These are phyloP conservation scores for Agriopis aurantiaria DNA, from an alignment of 2,888 invertebrate species.

Conservation along the genomic window DNA sequence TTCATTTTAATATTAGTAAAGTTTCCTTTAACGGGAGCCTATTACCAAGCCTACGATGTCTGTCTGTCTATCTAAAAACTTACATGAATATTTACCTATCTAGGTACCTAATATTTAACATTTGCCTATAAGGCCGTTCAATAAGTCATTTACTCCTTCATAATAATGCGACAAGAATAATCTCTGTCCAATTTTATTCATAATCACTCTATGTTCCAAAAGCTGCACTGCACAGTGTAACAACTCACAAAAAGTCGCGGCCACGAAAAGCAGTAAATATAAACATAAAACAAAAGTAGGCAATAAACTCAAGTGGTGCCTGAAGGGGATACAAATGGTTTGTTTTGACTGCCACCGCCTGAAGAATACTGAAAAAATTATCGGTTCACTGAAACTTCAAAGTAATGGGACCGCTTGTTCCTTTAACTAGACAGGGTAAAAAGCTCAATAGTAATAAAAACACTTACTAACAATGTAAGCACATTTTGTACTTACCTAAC, in stretches of 20 bases:
- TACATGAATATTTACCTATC: too few relatives aligned
- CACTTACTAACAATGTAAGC: constrained; percentile 12
- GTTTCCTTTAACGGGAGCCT: neutral
- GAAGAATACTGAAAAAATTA: constrained; percentile 72
- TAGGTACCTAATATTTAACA: too few relatives aligned
- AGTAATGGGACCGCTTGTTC: constrained; percentile 53
- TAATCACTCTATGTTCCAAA: neutral
- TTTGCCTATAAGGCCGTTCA: too few relatives aligned
- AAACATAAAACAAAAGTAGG: constrained; percentile 70
- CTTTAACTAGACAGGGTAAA: constrained; percentile 47
- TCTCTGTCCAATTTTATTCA: too few relatives aligned
- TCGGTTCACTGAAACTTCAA: constrained; percentile 71
- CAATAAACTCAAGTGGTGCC: constrained; percentile 79
- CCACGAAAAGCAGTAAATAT: constrained; percentile 69
- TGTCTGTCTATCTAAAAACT: too few relatives aligned
- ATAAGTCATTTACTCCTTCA: too few relatives aligned
- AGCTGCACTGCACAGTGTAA: constrained; percentile 22
- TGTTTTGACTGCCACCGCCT: constrained; percentile 80
- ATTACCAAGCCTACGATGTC: too few relatives aligned
- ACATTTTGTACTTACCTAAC: neutral
- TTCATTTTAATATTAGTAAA: constrained; percentile 8
- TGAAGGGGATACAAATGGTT: constrained; percentile 79
- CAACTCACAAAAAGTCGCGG: constrained; percentile 39
- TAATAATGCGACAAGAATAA: too few relatives aligned
- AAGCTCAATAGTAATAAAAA: constrained; percentile 31